A percentile compares a stretch with the other conserved stretches of the same genome.
Conservation (phyloP, 2,888 invertebrate genomes). For the Melieria omissa region DNA sequence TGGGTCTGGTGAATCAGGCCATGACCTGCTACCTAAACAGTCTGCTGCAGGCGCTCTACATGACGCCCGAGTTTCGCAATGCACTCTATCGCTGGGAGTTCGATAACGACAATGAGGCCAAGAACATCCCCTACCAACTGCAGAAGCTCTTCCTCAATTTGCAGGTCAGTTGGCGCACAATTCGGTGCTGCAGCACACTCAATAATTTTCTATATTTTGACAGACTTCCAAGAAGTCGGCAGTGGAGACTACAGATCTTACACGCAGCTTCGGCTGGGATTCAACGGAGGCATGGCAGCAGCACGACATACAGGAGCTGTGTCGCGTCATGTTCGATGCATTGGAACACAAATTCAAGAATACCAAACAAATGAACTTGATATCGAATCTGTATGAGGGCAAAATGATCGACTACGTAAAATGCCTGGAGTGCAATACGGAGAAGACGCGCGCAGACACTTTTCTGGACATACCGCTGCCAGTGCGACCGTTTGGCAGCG, state of each 20-base stretch:
- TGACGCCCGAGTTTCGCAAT: slow-evolving; percentile 93
- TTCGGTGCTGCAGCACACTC: not conserved
- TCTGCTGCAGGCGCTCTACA: slow-evolving; percentile 85
- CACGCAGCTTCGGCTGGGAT: slow-evolving; percentile 91
- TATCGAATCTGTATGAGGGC: slow-evolving; percentile 80
- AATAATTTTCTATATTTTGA: slow-evolving; percentile 38
- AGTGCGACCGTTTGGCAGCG: slow-evolving; percentile 83
- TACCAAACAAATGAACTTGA: slow-evolving; percentile 83
- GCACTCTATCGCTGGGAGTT: slow-evolving; percentile 87
- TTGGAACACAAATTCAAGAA: slow-evolving; percentile 85
- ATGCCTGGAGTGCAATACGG: slow-evolving; percentile 85
- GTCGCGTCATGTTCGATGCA: slow-evolving; percentile 91
- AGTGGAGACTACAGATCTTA: slow-evolving; percentile 87
- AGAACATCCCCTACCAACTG: slow-evolving; percentile 86
- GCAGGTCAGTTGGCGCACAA: slow-evolving; percentile 69
- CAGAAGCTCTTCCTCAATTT: slow-evolving; percentile 87
- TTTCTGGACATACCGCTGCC: slow-evolving; percentile 89
- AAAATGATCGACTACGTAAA: slow-evolving; percentile 91
- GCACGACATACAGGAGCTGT: slow-evolving; percentile 91
- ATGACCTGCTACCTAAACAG: slow-evolving; percentile 95
- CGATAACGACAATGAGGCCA: slow-evolving; percentile 75
- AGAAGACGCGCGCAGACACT: slow-evolving; percentile 84
- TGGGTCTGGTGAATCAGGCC: slow-evolving; percentile 88
- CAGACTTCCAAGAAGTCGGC: slow-evolving; percentile 82
- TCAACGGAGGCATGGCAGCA: slow-evolving; percentile 91